Evolutionary conservation across 2,797 vertebrate genomes (phyloP).

Genomic region (Chanos chanos): DNA sequence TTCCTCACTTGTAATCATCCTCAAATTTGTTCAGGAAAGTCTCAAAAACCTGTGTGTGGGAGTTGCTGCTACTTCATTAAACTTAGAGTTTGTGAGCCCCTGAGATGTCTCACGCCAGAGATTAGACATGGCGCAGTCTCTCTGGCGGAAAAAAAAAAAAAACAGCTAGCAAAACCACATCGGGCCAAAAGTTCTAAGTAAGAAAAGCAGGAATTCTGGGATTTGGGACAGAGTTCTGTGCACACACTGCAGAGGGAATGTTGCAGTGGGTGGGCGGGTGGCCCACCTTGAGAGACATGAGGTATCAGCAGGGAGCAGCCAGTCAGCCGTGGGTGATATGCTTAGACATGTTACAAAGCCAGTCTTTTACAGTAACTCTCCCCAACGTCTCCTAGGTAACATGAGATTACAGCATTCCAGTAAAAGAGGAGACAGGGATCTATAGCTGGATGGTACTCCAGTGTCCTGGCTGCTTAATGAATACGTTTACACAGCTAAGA

Average conservation of each 20-base stretch:
- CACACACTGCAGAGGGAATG: slow-evolving; percentile 9
- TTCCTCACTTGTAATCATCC: slow-evolving; percentile 77
- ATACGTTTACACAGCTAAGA: slow-evolving; percentile 8
- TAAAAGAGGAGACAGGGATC: slow-evolving; percentile 43
- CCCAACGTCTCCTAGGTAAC: slow-evolving; percentile 54
- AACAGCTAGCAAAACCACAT: slow-evolving; percentile 23
- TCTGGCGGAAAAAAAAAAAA: slow-evolving; percentile 5
- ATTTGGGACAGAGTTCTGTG: no score
- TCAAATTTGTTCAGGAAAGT: slow-evolving; percentile 75
- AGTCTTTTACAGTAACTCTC: slow-evolving; percentile 53
- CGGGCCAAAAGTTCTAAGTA: slow-evolving; percentile 3
- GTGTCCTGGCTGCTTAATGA: slow-evolving; percentile 22
- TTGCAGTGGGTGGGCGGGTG: slow-evolving; percentile 39
- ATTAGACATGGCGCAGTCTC: slow-evolving; percentile 48
- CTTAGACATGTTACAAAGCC: slow-evolving; percentile 53
- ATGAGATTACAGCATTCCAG: slow-evolving; percentile 61
- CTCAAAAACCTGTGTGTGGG: slow-evolving; percentile 70
- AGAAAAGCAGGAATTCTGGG: no score
- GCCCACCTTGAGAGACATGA: slow-evolving; percentile 56
- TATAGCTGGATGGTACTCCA: slow-evolving; percentile 11
- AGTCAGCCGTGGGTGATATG: slow-evolving; percentile 57
- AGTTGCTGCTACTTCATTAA: slow-evolving; percentile 56
- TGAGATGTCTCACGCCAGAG: slow-evolving; percentile 47
- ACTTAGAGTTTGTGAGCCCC: slow-evolving; percentile 45
- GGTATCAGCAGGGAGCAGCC: slow-evolving; percentile 64